Evolutionary conservation across 2,888 invertebrate genomes (phyloP).

Genomic region (Acholoe squamosa): DNA sequence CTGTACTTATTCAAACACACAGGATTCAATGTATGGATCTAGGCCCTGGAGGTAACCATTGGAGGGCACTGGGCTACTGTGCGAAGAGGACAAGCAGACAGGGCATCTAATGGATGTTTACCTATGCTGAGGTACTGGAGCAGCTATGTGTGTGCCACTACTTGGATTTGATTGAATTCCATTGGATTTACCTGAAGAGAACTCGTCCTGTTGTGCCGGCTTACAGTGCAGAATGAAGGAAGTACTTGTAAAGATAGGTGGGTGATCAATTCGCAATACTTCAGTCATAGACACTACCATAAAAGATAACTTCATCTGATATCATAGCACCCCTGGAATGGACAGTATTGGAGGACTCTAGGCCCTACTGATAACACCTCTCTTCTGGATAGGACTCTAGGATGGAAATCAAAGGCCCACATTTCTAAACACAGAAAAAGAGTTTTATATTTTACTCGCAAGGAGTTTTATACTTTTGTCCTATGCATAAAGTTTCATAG

Average conservation of each 20-base stretch:
- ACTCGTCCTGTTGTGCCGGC: neutral
- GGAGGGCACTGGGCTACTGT: too few relatives aligned
- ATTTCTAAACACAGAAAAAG: too few relatives aligned
- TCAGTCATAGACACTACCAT: neutral
- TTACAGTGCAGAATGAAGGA: neutral
- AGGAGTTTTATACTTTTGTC: too few relatives aligned
- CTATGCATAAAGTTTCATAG: too few relatives aligned
- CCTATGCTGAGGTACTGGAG: neutral
- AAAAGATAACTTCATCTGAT: neutral
- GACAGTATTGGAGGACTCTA: neutral
- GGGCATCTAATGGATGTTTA: neutral
- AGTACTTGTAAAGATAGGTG: slow-evolving; percentile 40
- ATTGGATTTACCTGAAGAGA: slow-evolving; percentile 5
- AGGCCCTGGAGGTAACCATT: too few relatives aligned
- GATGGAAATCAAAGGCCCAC: too few relatives aligned
- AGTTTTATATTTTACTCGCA: too few relatives aligned
- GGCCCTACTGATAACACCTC: neutral
- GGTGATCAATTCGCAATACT: neutral
- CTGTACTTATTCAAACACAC: neutral
- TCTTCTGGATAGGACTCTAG: neutral
- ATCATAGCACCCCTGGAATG: neutral
- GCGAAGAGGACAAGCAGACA: neutral
- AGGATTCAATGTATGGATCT: too few relatives aligned
- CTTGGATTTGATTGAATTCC: neutral
- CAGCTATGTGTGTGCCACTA: neutral